Conservation (phyloP, 1,140 invertebrate genomes). For the Dermatophagoides farinae region DNA sequence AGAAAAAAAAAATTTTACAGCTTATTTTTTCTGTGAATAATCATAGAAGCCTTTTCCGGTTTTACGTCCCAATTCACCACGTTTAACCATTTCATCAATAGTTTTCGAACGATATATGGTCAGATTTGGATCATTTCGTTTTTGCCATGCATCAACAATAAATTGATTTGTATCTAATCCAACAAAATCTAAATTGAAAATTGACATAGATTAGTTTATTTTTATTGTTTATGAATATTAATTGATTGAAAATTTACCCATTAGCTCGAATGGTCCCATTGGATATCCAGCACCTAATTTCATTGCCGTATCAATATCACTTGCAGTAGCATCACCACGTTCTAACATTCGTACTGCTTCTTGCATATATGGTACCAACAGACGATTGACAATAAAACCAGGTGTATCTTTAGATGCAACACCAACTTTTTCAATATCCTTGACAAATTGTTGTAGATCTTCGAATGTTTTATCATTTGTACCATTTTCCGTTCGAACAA, state of each 20-base stretch:
- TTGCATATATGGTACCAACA: slow-evolving; percentile 51
- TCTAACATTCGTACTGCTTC: slow-evolving; percentile 55
- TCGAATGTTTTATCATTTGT: slow-evolving; percentile 53
- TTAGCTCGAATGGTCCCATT: slow-evolving; percentile 60
- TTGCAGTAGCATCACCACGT: slow-evolving; percentile 41
- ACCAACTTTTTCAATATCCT: slow-evolving; percentile 51
- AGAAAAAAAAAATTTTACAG: slow-evolving; percentile 19
- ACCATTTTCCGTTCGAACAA: slow-evolving; percentile 25
- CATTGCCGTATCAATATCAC: slow-evolving; percentile 63
- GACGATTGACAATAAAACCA: slow-evolving; percentile 62
- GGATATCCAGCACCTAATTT: slow-evolving; percentile 57
- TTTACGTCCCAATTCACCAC: slow-evolving; percentile 63
- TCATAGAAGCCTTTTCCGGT: slow-evolving; percentile 69
- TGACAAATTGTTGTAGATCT: slow-evolving; percentile 49
- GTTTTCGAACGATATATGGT: slow-evolving; percentile 20
- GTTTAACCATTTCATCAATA: slow-evolving; percentile 47
- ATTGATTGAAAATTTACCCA: slow-evolving; percentile 16
- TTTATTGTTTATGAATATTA: neutral
- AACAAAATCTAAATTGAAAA: slow-evolving; percentile 40
- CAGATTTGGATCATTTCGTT: neutral
- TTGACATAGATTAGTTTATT: neutral
- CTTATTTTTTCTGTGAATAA: slow-evolving; percentile 36
- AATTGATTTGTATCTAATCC: slow-evolving; percentile 42
- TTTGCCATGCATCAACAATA: slow-evolving; percentile 27
- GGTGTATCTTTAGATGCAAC: slow-evolving; percentile 62